Evolutionary conservation across 2,113 vertebrate species (phyloP).

Genomic region (Catharus bicknelli): DNA sequence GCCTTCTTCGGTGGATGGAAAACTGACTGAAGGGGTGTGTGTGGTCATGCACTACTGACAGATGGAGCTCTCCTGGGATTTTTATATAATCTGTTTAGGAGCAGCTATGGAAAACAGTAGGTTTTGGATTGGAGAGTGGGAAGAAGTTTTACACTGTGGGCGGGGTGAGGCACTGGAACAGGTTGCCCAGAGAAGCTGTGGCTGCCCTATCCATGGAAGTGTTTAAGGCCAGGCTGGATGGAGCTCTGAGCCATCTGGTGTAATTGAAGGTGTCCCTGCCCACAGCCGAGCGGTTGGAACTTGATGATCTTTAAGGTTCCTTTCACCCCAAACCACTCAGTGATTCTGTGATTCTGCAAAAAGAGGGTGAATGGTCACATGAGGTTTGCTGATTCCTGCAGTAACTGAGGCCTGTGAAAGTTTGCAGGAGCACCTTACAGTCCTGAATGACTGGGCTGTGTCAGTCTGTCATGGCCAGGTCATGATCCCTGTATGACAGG

Average conservation of each 20-base stretch:
- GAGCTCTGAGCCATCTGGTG: background rate
- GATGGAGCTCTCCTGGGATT: background rate
- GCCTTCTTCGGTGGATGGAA: background rate
- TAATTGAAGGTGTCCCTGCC: background rate
- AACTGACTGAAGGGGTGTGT: background rate
- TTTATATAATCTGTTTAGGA: background rate
- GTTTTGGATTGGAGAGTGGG: background rate
- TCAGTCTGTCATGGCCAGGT: background rate
- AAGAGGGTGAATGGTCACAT: background rate
- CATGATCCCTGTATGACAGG: accelerated
- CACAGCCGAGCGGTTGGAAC: background rate
- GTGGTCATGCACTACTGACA: background rate
- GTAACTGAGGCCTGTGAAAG: background rate
- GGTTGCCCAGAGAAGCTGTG: background rate
- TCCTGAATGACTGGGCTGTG: background rate
- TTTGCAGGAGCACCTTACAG: background rate
- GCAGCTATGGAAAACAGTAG: background rate
- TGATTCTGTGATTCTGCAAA: background rate
- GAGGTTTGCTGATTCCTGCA: background rate
- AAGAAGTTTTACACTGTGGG: background rate
- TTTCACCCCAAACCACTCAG: background rate
- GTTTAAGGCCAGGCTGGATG: background rate
- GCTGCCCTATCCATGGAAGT: background rate
- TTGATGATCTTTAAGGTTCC: background rate
- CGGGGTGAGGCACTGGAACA: background rate